These are phyloP conservation scores for Drosophila paramelanica DNA, from an alignment of 2,888 invertebrate species.

Conservation along the genomic window DNA sequence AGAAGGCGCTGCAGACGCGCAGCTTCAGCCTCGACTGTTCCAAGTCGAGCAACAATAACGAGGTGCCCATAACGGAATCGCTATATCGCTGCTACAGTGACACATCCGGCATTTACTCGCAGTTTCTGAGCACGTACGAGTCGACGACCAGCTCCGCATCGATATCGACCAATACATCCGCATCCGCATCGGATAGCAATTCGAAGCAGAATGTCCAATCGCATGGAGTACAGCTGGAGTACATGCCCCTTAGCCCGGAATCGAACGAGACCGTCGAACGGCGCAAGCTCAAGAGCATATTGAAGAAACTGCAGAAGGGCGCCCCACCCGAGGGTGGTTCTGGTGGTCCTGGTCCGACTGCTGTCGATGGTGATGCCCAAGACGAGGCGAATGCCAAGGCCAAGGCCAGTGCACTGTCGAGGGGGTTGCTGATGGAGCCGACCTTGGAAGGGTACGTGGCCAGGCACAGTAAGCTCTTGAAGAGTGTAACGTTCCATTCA, in stretches of 20 bases:
- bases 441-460: constrained; percentile 95
- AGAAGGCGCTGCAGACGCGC: constrained; percentile 90
- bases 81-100: constrained; percentile 92
- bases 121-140: constrained; percentile 84
- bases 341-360: constrained; percentile 3
- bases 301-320: constrained; percentile 92
- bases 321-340: constrained; percentile 9
- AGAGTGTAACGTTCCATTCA: constrained; percentile 95
- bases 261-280: constrained; percentile 94
- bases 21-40: constrained; percentile 93
- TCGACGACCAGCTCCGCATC: constrained; percentile 85
- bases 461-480: constrained; percentile 93
- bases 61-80: constrained; percentile 85
- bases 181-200: constrained; percentile 65
- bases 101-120: constrained; percentile 89
- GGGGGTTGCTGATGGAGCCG: constrained; percentile 91
- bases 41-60: constrained; percentile 85
- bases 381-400: constrained; percentile 50
- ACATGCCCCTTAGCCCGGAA: constrained; percentile 87
- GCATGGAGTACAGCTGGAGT: constrained; percentile 64
- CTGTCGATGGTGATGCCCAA: constrained; percentile 39
- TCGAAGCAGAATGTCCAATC: constrained; percentile 46
- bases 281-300: constrained; percentile 92
- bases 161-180: constrained; percentile 71
- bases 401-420: constrained; percentile 65